Base-by-base conservation (phyloP, 2,888 invertebrate species). In the Eilema caniola region DNA sequence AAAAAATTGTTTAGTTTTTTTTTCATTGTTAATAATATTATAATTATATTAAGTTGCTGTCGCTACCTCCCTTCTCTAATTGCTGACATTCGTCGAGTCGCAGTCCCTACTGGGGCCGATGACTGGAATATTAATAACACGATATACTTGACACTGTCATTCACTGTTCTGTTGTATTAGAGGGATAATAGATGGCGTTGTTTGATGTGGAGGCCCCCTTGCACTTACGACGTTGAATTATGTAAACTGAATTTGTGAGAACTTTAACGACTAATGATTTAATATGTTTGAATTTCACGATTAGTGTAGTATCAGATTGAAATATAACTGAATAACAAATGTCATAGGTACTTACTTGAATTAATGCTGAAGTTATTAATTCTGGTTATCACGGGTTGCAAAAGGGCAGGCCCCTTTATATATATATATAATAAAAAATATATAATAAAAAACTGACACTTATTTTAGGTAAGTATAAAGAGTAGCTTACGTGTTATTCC, bases 111-210 rank as follows among this genome's bases (percentile, higher is more conserved):
- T 76, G 80, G 80, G 82, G 75, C 85, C 84, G 80, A 85, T 85
- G 85, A 82, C 87, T 86, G 79, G 84, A 89, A 85, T 89, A 86
- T 85, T 88, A 85, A 88, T 88, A 83, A 81, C 76, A 73, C 24
- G 69, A 78, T 80, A 81, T 80, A 83, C 78, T 79, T 81, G 81
- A 82, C 81, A 80, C 77, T 78, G 80, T 77, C 79, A 75, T 75
- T 75, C 59, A 60, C 70, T 37, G 37, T 57, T 64, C 60, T 59
- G 53, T 53, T 60, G 56, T 70, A 62, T 28, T 66, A 66, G 37
- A 62, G 7, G 37, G 62, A 62, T 70, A 66, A 60, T 69, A 65
- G 63, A 57, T 69, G 53, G 56, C 31, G 68, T 31, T 31, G 33
- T 53, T 63, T 24, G 47, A 24, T 31, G 23, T 24, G 31, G 24